Evolutionary conservation across 2,113 vertebrate species (phyloP).

Genomic region (Notechis scutatus): DNA sequence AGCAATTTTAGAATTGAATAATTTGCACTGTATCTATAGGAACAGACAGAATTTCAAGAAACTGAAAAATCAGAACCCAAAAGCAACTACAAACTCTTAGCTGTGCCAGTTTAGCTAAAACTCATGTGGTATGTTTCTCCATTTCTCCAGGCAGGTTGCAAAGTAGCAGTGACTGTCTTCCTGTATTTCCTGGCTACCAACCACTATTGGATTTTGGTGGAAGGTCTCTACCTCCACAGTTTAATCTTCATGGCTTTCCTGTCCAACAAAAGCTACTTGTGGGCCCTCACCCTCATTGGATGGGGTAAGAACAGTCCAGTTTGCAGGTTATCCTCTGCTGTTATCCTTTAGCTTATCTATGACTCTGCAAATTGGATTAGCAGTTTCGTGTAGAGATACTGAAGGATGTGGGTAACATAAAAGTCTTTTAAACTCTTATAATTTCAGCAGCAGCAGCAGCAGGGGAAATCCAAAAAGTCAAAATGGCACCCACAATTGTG

Average conservation of each 20-base stretch:
- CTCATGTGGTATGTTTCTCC: background rate
- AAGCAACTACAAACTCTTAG: background rate
- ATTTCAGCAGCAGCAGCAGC: background rate
- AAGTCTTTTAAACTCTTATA: background rate
- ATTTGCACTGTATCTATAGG: background rate
- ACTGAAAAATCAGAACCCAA: background rate
- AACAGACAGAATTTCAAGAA: background rate
- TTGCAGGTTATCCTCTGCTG: background rate
- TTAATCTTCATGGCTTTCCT: conserved; percentile 93
- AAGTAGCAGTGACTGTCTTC: conserved; percentile 85
- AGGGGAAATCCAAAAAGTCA: background rate
- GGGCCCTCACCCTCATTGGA: conserved; percentile 86
- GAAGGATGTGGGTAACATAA: background rate
- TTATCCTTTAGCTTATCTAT: background rate
- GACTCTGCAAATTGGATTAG: background rate
- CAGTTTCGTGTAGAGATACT: background rate
- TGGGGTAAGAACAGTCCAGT: conserved; percentile 76
- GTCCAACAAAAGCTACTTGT: conserved; percentile 86
- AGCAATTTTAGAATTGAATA: background rate
- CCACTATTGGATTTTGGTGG: conserved; percentile 92
- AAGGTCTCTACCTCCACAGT: conserved; percentile 89
- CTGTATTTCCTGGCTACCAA: conserved; percentile 92
- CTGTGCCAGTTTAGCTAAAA: background rate
- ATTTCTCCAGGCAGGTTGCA: conserved; percentile 81
- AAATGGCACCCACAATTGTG: background rate